A percentile compares a stretch with the other conserved stretches of the same genome.
Conservation (phyloP, 2,797 vertebrate genomes). For the Denticeps clupeoides region DNA sequence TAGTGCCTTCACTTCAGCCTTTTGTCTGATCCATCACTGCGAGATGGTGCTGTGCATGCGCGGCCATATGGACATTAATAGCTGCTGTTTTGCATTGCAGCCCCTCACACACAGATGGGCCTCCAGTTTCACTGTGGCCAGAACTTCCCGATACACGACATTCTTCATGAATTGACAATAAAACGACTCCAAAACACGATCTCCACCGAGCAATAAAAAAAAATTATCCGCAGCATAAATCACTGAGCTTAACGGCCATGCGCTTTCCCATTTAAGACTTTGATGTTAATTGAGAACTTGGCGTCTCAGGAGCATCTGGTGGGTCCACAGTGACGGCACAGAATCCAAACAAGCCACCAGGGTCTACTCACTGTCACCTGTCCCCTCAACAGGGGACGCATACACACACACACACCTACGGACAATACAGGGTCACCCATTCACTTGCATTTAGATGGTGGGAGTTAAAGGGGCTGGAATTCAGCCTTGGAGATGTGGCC, state of each 20-base stretch:
- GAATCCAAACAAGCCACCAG: background rate
- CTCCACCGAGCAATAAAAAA: constrained; percentile 42
- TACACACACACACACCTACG: no score
- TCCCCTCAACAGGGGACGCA: background rate
- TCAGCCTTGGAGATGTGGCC: no score
- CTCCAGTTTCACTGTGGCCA: constrained; percentile 32
- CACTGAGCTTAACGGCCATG: constrained; percentile 35
- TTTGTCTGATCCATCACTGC: constrained; percentile 25
- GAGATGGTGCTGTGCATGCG: constrained; percentile 22
- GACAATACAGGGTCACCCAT: no score
- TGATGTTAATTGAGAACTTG: constrained; percentile 34
- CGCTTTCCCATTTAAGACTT: constrained; percentile 33
- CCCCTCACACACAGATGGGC: constrained; percentile 47
- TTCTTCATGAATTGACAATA: constrained; percentile 46
- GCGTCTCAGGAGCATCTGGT: constrained; percentile 44
- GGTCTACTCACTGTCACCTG: background rate
- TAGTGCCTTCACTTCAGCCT: constrained; percentile 30
- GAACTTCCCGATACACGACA: constrained; percentile 36
- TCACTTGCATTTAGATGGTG: no score
- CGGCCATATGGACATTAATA: constrained; percentile 53
- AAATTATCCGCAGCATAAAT: constrained; percentile 27
- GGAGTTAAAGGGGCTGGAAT: no score
- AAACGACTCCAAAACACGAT: constrained; percentile 29
- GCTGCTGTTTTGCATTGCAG: constrained; percentile 39
- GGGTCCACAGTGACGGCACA: constrained; percentile 27